Conservation (phyloP, 92 coral and sea anemone genomes). For the Parazoanthus darwini region DNA sequence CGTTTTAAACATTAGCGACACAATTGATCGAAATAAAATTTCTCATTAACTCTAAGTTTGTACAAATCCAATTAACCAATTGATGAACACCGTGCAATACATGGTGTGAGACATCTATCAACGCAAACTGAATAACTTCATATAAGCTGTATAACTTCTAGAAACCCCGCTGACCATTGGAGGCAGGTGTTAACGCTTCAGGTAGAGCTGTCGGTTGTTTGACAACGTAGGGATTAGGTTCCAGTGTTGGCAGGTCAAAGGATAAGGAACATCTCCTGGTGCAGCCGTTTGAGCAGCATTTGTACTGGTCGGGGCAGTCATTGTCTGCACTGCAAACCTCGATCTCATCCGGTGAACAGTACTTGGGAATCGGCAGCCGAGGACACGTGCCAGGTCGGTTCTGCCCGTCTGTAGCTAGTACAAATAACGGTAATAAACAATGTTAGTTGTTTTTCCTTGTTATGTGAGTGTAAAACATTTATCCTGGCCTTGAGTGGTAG, state of each 20-base stretch:
- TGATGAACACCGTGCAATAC: no score
- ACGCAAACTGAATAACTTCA: neutral
- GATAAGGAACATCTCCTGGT: conserved; percentile 21
- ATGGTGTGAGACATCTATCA: no score
- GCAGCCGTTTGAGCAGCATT: conserved; percentile 20
- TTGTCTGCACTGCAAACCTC: neutral
- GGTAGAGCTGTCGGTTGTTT: neutral
- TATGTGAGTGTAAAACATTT: no score
- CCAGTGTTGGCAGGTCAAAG: neutral
- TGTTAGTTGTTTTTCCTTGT: no score
- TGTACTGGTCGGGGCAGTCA: neutral
- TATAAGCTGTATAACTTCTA: neutral
- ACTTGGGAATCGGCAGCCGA: conserved; percentile 4
- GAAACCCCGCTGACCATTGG: neutral
- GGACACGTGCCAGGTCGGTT: conserved; percentile 9
- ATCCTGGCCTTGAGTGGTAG: no score
- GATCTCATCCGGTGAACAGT: neutral
- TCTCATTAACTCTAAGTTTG: no score
- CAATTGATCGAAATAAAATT: no score
- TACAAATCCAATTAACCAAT: no score
- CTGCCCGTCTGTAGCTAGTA: neutral
- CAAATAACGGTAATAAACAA: neutral
- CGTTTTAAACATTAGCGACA: no score
- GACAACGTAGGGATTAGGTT: neutral
- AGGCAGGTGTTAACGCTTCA: neutral